A percentile compares a stretch with the other conserved stretches of the same genome.
Evolutionary conservation across 2,888 invertebrate genomes (phyloP).

Genomic region (Sesia bembeciformis): DNA sequence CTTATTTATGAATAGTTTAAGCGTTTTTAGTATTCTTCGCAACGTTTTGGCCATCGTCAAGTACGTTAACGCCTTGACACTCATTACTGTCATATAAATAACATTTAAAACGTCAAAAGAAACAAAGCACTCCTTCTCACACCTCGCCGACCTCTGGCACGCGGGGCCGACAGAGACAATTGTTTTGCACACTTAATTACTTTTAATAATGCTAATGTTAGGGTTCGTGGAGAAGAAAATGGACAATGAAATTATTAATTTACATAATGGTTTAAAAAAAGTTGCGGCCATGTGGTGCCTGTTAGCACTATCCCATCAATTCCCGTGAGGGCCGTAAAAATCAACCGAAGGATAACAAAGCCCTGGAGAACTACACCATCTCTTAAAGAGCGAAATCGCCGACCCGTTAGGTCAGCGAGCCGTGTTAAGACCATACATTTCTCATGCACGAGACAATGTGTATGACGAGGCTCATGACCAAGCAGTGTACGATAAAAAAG

Average conservation of each 20-base stretch:
- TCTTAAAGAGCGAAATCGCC: no score
- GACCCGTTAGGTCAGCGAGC: no score
- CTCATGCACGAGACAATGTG: no score
- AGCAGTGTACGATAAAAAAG: background rate
- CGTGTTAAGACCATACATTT: no score
- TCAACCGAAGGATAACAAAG: no score
- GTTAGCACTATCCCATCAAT: no score
- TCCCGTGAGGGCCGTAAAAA: no score
- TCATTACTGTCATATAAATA: background rate
- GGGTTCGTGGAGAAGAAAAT: background rate
- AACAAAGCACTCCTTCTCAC: background rate
- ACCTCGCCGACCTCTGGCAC: background rate
- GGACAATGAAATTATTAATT: background rate
- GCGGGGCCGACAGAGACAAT: background rate
- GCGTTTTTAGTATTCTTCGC: no score
- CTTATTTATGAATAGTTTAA: no score
- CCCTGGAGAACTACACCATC: no score
- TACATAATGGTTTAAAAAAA: no score
- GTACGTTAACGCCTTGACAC: background rate
- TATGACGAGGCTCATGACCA: background rate
- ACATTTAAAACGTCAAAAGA: background rate
- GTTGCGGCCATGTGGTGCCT: no score
- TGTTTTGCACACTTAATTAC: background rate
- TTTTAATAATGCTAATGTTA: background rate
- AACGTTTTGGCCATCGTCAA: background rate